Evolutionary conservation across 2,888 invertebrate genomes (phyloP), one percentile per base, ranked within the genome.

Genomic region (Protonemura montana): DNA sequence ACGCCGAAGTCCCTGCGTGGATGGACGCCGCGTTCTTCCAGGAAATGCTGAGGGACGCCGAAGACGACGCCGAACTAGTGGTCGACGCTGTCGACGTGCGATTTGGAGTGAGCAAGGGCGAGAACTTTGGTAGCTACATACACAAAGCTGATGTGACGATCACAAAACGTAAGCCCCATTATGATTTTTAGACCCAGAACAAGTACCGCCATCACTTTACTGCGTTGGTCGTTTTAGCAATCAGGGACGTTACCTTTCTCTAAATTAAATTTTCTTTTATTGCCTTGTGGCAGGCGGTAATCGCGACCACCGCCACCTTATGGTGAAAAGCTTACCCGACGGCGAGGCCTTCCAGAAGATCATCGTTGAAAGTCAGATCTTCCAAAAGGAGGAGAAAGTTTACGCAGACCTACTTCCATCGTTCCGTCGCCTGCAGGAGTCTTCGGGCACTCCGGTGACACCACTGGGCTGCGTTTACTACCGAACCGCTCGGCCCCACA

Each of bases 111-210:
- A 86, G 86, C 3, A 87, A 86, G 77, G 88, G 88, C 0, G 88
- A 88, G 26, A 88, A 88, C 59, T 88, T 87, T 76, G 77, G 86
- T n/a, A 87, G 87, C 80, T n/a, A 85, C 21, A 26, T 88, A 0
- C 85, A 85, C 21, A 41, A 86, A 1, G 86, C 86, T 21, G 27
- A 3, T 26, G 85, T 85, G 27, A 78, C 35, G 5, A 59, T 83
- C 26, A 1, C 0, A 7, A 76, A 27, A 82, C 77, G 7, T 27
- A 82, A 27, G 83, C 35, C 35, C 35, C 35, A 35, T 10, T 10
- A 35, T 35, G 35, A 35, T 35, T 35, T 35, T 3, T 35, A 59
- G 13, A 21, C 21, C 13, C 21, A 21, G 6, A 2, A 59, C 59
- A 21, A 7, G 21, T 59, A 1, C 2, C 21, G 21, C 59, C 1